These are phyloP conservation scores for Chondrilla cf. caribensis DNA, from an alignment of 37 sponge, comb jelly and placozoan species.

Conservation along the genomic window DNA sequence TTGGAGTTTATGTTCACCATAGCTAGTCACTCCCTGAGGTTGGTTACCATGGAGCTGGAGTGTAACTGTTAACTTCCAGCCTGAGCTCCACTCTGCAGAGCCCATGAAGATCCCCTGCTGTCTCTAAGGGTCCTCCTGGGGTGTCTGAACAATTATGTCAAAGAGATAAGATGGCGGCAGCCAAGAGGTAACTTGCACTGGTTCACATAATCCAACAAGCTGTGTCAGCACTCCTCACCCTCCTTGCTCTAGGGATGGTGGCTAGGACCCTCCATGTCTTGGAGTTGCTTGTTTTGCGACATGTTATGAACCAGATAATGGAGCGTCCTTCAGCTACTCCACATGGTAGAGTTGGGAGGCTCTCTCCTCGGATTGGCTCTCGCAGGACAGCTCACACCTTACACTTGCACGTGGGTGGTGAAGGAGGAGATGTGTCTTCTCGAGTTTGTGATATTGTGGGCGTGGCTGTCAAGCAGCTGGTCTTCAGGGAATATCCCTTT, in stretches of 20 bases:
- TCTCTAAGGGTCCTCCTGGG: constrained; percentile 61
- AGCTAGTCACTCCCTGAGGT: constrained; percentile 1
- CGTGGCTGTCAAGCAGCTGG: neutral
- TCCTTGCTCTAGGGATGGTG: neutral
- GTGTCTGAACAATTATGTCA: constrained; percentile 48
- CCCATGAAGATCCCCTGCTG: constrained; percentile 38
- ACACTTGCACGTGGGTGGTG: too few species aligned
- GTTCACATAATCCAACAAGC: too few species aligned
- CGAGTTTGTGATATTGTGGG: constrained; percentile 9
- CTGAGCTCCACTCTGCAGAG: too few species aligned
- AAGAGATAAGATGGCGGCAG: constrained; percentile 25
- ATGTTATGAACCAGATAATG: neutral
- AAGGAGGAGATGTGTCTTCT: neutral
- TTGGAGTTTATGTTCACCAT: constrained; percentile 14
- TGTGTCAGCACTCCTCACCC: neutral
- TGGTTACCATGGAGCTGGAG: neutral
- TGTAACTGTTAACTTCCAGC: too few species aligned
- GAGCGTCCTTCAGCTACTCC: neutral
- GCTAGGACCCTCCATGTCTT: neutral
- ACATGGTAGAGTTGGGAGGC: neutral
- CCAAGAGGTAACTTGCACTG: too few species aligned
- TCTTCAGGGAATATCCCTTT: neutral
- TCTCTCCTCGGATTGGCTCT: neutral
- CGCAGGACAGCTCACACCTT: neutral
- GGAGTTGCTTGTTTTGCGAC: neutral